Conservation (phyloP, 2,113 vertebrate genomes). For the Turnix velox region DNA sequence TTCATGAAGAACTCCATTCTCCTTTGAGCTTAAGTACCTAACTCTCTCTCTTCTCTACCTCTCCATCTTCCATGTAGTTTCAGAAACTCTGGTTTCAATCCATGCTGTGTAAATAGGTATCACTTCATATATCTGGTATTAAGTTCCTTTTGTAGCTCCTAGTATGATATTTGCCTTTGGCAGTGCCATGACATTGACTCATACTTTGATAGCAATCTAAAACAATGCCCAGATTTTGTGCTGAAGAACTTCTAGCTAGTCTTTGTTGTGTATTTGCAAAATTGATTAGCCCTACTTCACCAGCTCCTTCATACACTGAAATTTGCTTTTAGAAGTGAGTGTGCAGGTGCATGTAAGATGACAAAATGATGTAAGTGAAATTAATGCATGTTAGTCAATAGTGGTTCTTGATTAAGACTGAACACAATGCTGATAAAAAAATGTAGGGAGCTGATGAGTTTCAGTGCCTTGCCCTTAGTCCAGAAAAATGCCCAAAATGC, state of each 20-base stretch:
- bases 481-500: neutral
- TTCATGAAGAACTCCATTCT: neutral
- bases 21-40: neutral
- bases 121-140: neutral
- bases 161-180: constrained; percentile 4
- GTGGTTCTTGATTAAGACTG: neutral
- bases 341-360: neutral
- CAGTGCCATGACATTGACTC: neutral
- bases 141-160: neutral
- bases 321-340: neutral
- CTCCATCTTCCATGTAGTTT: neutral
- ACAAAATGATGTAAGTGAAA: neutral
- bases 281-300: neutral
- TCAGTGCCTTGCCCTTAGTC: neutral
- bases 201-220: neutral
- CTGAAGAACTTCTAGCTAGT: neutral
- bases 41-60: neutral
- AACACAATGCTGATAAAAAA: neutral
- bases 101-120: neutral
- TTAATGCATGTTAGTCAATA: neutral
- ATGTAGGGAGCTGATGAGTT: neutral
- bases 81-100: neutral
- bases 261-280: neutral
- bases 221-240: neutral
- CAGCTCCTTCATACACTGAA: neutral